Base-by-base conservation (phyloP, 2,113 vertebrate species). In the Regulus satrapa region DNA sequence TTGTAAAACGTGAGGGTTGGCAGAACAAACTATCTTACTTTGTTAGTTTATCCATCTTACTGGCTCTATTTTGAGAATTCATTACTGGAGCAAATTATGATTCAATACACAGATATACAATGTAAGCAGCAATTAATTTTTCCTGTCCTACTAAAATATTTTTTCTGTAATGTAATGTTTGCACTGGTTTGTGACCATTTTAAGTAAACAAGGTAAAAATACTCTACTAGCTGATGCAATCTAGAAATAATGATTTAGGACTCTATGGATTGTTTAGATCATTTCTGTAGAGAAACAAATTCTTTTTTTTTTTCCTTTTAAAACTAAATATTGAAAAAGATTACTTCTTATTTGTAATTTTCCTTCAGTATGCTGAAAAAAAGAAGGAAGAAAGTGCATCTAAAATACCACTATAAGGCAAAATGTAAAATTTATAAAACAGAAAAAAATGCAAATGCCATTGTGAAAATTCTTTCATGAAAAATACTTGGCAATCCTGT, bases 11-110 rank as follows among this genome's bases (percentile, higher is more conserved):
- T 29, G 48, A 92, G 81, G 10, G 40, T 18, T 78, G 64, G 61
- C 36, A 88, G 34, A 95, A 81, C 12, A 93, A 87, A 93, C 85
- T 74, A 29, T 80, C 89, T 85, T 63, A 72, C n/a, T 78, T 88
- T 36, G 43, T 84, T 90, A 75, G 36, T 85, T 91, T 96, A 92
- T 92, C 72, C 68, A 90, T 95, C 81, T 90, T 81, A 85, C 69
- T 41, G 34, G 28, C 6, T 68, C 20, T 86, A 73, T 88, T 96
- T 84, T 94, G 89, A 93, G 96, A 95, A 72, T 34, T 86, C 89
- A 93, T 93, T 95, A 76, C 79, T 45, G 21, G 23, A 76, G 21
- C 2, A 8, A 86, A 94, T 86, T 93, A 87, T 72, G 66, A 93
- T 89, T 92, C 46, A 78, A 92, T 77, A 67, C 26, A 31, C 8